Evolutionary conservation across 2,113 vertebrate genomes (phyloP).

Genomic region (Psittacula cyanocephala): DNA sequence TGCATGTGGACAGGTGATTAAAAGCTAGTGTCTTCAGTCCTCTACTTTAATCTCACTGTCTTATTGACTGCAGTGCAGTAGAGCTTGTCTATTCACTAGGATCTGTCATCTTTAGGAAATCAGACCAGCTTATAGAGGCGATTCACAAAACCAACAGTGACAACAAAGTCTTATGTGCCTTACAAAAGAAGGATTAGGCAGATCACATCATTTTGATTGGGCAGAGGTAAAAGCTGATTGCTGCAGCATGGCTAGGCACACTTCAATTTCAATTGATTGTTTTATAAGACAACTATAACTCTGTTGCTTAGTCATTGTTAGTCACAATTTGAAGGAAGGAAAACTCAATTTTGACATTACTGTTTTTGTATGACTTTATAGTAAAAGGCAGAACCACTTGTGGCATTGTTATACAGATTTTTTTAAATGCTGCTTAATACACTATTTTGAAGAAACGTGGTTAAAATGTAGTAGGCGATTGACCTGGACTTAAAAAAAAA

Average conservation of each 20-base stretch:
- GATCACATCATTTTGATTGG: conserved; percentile 91
- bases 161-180: conserved; percentile 86
- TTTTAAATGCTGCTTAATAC: neutral
- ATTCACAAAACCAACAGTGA: conserved; percentile 92
- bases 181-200: conserved; percentile 91
- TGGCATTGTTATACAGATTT: neutral
- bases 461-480: neutral
- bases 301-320: conserved; percentile 70
- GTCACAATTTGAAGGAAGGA: conserved; percentile 47
- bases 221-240: conserved; percentile 91
- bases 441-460: neutral
- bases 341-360: conserved; percentile 54
- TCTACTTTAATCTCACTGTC: conserved; percentile 80
- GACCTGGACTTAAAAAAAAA: neutral
- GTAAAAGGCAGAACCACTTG: neutral
- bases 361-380: neutral
- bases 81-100: conserved; percentile 74
- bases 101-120: conserved; percentile 91
- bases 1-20: conserved; percentile 84
- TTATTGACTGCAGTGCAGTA: conserved; percentile 65
- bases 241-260: conserved; percentile 81
- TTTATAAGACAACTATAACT: conserved; percentile 76
- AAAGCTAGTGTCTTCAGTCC: conserved; percentile 74
- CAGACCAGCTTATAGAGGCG: conserved; percentile 86
- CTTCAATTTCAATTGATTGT: conserved; percentile 83